Evolutionary conservation across 1,140 invertebrate species (phyloP).

Genomic region (Palaemon carinicauda): DNA sequence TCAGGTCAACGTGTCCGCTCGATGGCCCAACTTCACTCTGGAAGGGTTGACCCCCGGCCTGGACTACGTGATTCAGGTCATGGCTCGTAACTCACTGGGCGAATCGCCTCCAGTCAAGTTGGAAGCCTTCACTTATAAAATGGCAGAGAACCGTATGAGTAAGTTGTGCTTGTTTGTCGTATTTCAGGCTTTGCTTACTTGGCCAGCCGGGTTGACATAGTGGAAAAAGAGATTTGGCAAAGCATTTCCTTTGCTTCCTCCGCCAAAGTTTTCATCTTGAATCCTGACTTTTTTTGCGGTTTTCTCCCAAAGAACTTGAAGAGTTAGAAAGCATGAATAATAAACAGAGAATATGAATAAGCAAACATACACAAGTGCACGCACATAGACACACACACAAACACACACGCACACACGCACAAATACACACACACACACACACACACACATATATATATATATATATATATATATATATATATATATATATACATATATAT

Average conservation of each 20-base stretch:
- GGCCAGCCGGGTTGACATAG: background rate
- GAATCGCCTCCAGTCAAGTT: slow-evolving; percentile 80
- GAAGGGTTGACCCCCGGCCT: slow-evolving; percentile 45
- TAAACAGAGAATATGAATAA: background rate
- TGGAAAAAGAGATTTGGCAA: background rate
- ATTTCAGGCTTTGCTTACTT: background rate
- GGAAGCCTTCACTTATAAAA: slow-evolving; percentile 84
- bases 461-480: background rate
- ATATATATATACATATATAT: background rate
- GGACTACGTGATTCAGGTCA: slow-evolving; percentile 46
- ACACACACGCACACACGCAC: background rate
- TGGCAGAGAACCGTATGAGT: slow-evolving; percentile 71
- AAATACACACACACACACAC: background rate
- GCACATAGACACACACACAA: background rate
- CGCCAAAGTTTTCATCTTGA: too few relatives aligned
- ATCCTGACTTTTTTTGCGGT: background rate
- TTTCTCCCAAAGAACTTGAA: too few relatives aligned
- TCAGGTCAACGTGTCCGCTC: slow-evolving; percentile 36
- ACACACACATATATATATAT: background rate
- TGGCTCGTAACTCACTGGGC: slow-evolving; percentile 83
- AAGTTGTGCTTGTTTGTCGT: background rate
- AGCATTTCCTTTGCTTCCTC: too few relatives aligned
- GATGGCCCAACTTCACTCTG: slow-evolving; percentile 20
- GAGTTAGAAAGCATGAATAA: background rate
- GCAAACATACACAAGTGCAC: background rate